Evolutionary conservation across 2,888 invertebrate genomes (phyloP), one percentile per base, ranked within the genome.

Genomic region (Synanthedon vespiformis): DNA sequence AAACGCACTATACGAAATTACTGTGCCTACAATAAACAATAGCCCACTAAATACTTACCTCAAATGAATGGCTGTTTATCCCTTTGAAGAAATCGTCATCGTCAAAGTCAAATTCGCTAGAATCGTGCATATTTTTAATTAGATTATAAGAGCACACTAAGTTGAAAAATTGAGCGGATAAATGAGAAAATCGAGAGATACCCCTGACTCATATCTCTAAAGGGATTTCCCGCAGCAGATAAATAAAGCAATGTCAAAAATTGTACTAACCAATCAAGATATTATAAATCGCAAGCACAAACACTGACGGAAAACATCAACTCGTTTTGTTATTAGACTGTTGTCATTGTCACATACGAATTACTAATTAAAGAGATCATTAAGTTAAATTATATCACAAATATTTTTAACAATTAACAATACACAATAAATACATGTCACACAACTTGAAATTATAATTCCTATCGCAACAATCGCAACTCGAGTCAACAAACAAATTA

Each of bases 51-150:
- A 55, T 51, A 57, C 57, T 54, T 53, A 57, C 57, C 54, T 53
- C 41, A 49, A 50, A 50, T 11, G 48, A 52, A 49, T 54, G 16
- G 13, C 13, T 12, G 12, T 44, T 14, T 13, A 44, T 44, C n/a
- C 44, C 44, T 44, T 44, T 44, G 14, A 44, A 49, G 52, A 48
- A 51, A 13, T 51, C 53, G 50, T 51, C 49, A 50, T 56, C 55
- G 34, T 55, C 52, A 34, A 56, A 51, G 44, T 56, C 57, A 50
- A 53, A 52, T 18, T 57, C 50, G 8, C 49, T 18, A 18, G 53
- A 51, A 49, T 54, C n/a, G 51, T 34, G 52, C 57, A 59, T 59
- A 53, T 49, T 55, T 52, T 52, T 18, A 41, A 1, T 44, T 44
- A 44, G 6, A 44, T 14, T 13, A 44, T 44, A 44, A 44, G 8